A percentile compares a stretch with the other conserved stretches of the same genome.
Conservation (phyloP, 2,113 vertebrate species). For the Chaenocephalus aceratus region DNA sequence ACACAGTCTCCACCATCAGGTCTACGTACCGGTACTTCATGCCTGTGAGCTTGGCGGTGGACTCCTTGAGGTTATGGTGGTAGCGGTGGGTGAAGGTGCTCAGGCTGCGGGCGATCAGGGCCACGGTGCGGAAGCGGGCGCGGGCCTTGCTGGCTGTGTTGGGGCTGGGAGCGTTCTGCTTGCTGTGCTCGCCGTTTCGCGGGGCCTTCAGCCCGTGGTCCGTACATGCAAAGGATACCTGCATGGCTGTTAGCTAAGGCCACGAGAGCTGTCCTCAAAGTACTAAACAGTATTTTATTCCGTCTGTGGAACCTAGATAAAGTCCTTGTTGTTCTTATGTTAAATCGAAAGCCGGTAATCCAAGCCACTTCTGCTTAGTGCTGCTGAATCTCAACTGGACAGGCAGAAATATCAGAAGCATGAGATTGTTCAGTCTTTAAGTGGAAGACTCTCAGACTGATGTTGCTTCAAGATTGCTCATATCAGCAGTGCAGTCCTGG, state of each 20-base stretch:
- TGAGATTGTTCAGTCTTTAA: slow-evolving; percentile 13
- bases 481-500: slow-evolving; percentile 36
- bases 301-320: background rate
- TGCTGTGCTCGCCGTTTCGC: slow-evolving; percentile 94
- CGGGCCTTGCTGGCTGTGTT: slow-evolving; percentile 92
- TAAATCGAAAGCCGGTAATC: slow-evolving; percentile 46
- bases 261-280: slow-evolving; percentile 28
- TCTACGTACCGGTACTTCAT: slow-evolving; percentile 98
- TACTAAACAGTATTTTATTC: slow-evolving; percentile 6
- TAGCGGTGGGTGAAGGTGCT: slow-evolving; percentile 97
- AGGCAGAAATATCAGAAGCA: slow-evolving; percentile 11
- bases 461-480: slow-evolving; percentile 17
- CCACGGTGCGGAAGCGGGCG: slow-evolving; percentile 96
- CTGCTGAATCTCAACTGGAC: slow-evolving; percentile 50
- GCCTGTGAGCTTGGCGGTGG: slow-evolving; percentile 97
- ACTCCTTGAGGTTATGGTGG: slow-evolving; percentile 98
- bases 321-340: slow-evolving; percentile 12
- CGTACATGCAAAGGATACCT: slow-evolving; percentile 98
- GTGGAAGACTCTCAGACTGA: slow-evolving; percentile 25
- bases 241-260: slow-evolving; percentile 87
- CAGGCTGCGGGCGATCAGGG: slow-evolving; percentile 96
- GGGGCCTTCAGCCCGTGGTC: slow-evolving; percentile 95
- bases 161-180: slow-evolving; percentile 92
- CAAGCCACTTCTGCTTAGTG: slow-evolving; percentile 19
- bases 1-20: slow-evolving; percentile 21